These are phyloP conservation scores for Forbesichthys agassizii DNA, from an alignment of 2,113 vertebrate species.

Conservation along the genomic window DNA sequence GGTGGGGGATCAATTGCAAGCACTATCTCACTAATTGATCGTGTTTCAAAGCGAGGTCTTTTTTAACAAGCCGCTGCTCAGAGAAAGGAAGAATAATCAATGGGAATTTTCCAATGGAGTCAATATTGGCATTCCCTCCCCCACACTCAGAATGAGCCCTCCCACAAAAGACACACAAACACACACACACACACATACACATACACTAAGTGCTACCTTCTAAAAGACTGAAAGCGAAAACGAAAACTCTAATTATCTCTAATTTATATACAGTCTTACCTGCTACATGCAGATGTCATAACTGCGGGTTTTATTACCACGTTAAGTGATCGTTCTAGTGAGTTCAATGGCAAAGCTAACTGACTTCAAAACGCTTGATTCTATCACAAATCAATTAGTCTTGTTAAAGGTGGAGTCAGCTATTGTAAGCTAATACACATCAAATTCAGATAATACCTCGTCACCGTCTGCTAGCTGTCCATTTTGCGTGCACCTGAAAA, in stretches of 20 bases:
- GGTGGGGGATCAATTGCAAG: slow-evolving; percentile 73
- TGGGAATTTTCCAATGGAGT: slow-evolving; percentile 75
- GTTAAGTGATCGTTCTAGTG: slow-evolving; percentile 3
- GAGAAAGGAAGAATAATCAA: slow-evolving; percentile 78
- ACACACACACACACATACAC: not conserved
- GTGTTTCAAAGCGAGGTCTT: slow-evolving; percentile 71
- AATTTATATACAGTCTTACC: not conserved
- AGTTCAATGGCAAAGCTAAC: slow-evolving; percentile 24
- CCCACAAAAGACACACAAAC: slow-evolving; percentile 2
- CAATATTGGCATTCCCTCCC: slow-evolving; percentile 59
- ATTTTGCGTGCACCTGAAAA: too few relatives aligned
- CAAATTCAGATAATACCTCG: too few relatives aligned
- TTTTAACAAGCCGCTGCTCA: slow-evolving; percentile 74
- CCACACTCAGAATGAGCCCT: slow-evolving; percentile 42
- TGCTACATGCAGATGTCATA: not conserved
- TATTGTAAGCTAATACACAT: too few relatives aligned
- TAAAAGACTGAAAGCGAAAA: not conserved
- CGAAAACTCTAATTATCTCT: not conserved
- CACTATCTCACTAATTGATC: slow-evolving; percentile 83
- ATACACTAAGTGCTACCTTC: not conserved
- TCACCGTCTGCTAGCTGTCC: too few relatives aligned
- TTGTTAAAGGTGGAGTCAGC: slow-evolving; percentile 16
- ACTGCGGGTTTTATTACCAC: slow-evolving; percentile 1
- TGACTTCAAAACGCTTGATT: slow-evolving; percentile 47
- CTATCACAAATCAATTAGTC: slow-evolving; percentile 66